Evolutionary conservation across 2,113 vertebrate species (phyloP).

Genomic region (Monarcha castaneiventris): DNA sequence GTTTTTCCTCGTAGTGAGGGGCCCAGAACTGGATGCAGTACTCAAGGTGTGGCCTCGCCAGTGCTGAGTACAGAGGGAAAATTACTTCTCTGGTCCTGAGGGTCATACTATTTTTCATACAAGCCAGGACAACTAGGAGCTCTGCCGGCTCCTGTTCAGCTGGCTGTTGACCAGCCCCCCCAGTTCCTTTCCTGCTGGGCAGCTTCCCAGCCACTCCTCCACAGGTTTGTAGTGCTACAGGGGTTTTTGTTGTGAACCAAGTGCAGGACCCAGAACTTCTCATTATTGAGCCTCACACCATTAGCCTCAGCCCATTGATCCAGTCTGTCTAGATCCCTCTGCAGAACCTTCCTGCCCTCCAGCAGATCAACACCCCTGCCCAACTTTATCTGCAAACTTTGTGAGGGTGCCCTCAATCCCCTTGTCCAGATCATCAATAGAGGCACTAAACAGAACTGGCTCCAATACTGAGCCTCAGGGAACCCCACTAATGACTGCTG

Average conservation of each 20-base stretch:
- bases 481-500: not conserved
- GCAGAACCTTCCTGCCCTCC: not conserved
- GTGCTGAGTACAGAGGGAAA: not conserved
- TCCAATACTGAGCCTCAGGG: too few species aligned
- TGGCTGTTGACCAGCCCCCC: not conserved
- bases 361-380: not conserved
- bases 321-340: not conserved
- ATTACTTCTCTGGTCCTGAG: not conserved
- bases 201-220: not conserved
- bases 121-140: not conserved
- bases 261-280: fast-evolving
- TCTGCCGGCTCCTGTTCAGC: not conserved
- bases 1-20: not conserved
- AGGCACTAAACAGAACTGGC: not conserved
- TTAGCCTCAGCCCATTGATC: not conserved
- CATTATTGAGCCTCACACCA: not conserved
- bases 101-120: not conserved
- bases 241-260: not conserved
- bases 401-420: too few species aligned
- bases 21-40: not conserved
- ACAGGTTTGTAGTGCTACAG: not conserved
- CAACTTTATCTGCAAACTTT: not conserved
- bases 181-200: not conserved
- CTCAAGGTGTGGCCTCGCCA: not conserved
- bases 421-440: not conserved